Base-by-base conservation (phyloP, 1,140 invertebrate genomes). In the Brachionus angularis region DNA sequence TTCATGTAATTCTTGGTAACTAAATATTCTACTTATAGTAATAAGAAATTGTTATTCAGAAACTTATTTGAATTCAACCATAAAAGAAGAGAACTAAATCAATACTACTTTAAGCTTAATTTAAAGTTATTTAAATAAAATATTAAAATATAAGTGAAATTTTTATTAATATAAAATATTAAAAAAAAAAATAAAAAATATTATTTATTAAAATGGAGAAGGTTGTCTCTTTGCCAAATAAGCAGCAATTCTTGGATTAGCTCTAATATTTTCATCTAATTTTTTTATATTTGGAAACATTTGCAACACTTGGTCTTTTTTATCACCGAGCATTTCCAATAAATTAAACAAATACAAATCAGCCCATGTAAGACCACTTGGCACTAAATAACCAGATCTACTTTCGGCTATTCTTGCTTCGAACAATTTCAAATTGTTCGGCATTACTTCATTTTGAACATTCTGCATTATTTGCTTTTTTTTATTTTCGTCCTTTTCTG, bases 341-440 rank as follows among this genome's bases (percentile, higher is more conserved):
- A 50, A 18, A 50, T 36, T 33, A 33, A 67, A 34, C 5, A 67
- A 36, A 47, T 47, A 67, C 0, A 67, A 18, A 47, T 67, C 62
- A 31, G 44, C 42, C 42, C 42, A 67, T 16, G 62, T 47, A 7
- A 67, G 31, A 50, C 47, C 47, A 46, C 47, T 50, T 14, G 42
- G 21, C 4, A 23, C 62, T 14, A 67, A 27, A 67, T 18, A 67
- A n/a, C 62, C 62, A 42, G 34, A 44, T 29, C 23, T 36, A 21
- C 39, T 46, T 12, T 46, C 25, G 0, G 21, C 21, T 16, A 64
- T 44, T 64, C 44, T 44, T 4, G 23, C 27, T 1, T 64, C 61
- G 21, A 64, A 46, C n/a, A 23, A n/a, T 27, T 44, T 14, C 16
- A 64, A 44, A 47, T 44, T 5, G 10, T 47, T 44, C 27, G 61